Evolutionary conservation across 2,113 vertebrate species (phyloP).

Genomic region (Antennarius striatus): DNA sequence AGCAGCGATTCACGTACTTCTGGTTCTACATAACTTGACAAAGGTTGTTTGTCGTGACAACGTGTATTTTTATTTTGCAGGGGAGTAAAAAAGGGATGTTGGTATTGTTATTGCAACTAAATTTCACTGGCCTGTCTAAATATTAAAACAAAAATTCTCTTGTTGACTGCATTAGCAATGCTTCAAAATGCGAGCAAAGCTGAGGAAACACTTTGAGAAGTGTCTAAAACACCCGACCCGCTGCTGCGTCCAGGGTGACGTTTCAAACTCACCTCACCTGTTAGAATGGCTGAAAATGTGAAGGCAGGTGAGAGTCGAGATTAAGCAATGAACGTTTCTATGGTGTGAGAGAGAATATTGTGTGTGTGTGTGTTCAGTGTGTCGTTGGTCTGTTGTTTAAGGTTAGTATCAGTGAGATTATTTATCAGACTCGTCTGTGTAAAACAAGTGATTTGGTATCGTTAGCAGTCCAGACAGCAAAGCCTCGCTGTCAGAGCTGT

Average conservation of each 20-base stretch:
- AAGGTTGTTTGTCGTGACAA: slow-evolving; percentile 42
- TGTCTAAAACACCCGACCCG: slow-evolving; percentile 7
- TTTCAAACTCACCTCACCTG: no score
- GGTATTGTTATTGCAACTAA: slow-evolving; percentile 43
- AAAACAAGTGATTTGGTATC: slow-evolving; percentile 36
- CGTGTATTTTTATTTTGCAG: slow-evolving; percentile 38
- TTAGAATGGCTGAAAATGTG: neutral
- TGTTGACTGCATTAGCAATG: slow-evolving; percentile 4
- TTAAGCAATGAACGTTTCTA: neutral
- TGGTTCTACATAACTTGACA: slow-evolving; percentile 60
- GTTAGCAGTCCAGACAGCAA: neutral
- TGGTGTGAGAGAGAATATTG: neutral
- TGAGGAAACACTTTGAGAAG: slow-evolving; percentile 12
- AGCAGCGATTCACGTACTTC: slow-evolving; percentile 43
- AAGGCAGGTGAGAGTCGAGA: neutral
- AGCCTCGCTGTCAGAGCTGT: no score
- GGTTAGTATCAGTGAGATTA: slow-evolving; percentile 9
- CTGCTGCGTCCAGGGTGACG: slow-evolving; percentile 10
- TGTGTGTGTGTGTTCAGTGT: slow-evolving; percentile 33
- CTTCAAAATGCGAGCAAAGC: slow-evolving; percentile 1
- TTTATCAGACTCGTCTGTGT: slow-evolving; percentile 2
- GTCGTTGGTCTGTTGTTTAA: slow-evolving; percentile 44
- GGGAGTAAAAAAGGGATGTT: slow-evolving; percentile 13
- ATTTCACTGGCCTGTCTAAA: slow-evolving; percentile 17
- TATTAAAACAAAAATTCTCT: slow-evolving; percentile 14